Evolutionary conservation across 2,797 vertebrate genomes (phyloP).

Genomic region (Morelia viridis): DNA sequence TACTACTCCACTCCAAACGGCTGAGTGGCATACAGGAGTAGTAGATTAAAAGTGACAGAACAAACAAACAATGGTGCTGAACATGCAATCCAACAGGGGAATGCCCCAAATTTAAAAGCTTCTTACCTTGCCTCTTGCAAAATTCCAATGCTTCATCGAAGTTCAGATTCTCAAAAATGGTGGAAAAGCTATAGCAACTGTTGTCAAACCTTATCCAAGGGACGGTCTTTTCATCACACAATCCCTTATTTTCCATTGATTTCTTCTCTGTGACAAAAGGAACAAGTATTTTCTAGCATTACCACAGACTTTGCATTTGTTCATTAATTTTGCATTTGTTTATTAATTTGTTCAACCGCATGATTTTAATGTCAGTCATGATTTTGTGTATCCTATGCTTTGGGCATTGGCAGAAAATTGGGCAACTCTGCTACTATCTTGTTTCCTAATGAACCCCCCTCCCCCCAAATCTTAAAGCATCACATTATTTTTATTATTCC

Average conservation of each 20-base stretch:
- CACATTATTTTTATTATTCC: not conserved
- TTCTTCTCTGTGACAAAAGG: constrained; percentile 77
- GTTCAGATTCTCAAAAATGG: constrained; percentile 77
- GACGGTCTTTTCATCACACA: constrained; percentile 78
- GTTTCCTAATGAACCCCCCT: not conserved
- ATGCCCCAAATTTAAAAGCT: not conserved
- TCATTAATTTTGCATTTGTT: constrained; percentile 25
- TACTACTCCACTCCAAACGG: not conserved
- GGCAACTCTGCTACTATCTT: not conserved
- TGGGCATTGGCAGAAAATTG: not conserved
- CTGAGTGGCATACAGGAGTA: not conserved
- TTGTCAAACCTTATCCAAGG: constrained; percentile 87
- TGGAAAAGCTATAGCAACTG: constrained; percentile 91
- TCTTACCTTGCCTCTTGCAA: constrained; percentile 87
- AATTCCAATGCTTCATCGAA: constrained; percentile 85
- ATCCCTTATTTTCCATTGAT: constrained; percentile 68
- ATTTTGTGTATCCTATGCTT: not conserved
- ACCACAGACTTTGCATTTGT: constrained; percentile 25
- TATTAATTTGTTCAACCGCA: not conserved
- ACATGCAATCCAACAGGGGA: not conserved
- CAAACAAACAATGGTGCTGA: not conserved
- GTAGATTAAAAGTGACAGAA: not conserved
- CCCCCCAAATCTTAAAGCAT: not conserved
- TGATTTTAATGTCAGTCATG: not conserved
- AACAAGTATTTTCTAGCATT: constrained; percentile 46